Base-by-base conservation (phyloP, 2,888 invertebrate genomes). In the Scaptodrosophila latifasciaeformis region DNA sequence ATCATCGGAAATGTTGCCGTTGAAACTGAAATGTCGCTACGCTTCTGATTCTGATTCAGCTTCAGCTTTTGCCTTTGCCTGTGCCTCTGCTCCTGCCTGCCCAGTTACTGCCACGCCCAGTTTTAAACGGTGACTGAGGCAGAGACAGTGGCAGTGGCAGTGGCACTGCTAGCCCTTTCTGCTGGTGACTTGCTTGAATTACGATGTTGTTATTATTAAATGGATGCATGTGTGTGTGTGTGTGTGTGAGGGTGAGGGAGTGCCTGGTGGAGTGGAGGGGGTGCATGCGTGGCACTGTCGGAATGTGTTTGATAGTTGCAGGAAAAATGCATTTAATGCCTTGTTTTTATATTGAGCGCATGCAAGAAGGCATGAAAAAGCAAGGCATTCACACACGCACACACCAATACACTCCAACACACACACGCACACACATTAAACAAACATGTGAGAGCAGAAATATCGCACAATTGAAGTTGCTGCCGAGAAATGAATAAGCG, bases 1-100 rank as follows among this genome's bases (percentile, higher is more conserved):
- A 72, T 81, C 81, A 83, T 82, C 84, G 83, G 83, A 83, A 83
- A 84, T 83, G 84, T 83, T 84, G 83, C 80, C 83, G 83, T 83
- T 83, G 83, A 84, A 83, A 82, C 82, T 82, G 82, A 74, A 74
- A 81, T 82, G 84, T 82, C 68, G 71, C 71, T 59, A 46, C 45
- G 47, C 45, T 57, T n/a, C n/a, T n/a, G n/a, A n/a, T n/a, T n/a
- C n/a, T n/a, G 42, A 50, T 46, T 49, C 10, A 30, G 34, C 34
- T 21, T 19, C 12, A 24, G 44, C 29, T 15, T 21, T 59, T 61
- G 62, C 37, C 30, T 40, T 24, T 21, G 27, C 21, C 31, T n/a
- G 9, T 2, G 24, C 9, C 15, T 37, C 31, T 34, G 19, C 29
- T 35, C 47, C 50, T 35, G 49, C 12, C n/a, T 15, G 56, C 39